These are phyloP conservation scores for Chauna torquata DNA, from an alignment of 2,113 vertebrate species.

Conservation along the genomic window DNA sequence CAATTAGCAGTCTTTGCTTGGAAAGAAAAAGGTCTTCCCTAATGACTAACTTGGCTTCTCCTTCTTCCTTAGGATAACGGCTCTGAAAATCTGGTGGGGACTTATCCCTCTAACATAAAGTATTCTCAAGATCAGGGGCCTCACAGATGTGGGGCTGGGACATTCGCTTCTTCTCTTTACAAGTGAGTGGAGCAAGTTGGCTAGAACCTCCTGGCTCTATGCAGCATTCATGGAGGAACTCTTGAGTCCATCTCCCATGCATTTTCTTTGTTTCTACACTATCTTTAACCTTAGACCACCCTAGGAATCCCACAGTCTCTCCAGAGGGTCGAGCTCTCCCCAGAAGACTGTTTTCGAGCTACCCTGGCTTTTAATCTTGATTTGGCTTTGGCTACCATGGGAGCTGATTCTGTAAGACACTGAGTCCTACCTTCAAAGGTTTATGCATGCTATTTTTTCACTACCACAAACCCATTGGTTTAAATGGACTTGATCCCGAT, in stretches of 20 bases:
- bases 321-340: background rate
- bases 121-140: background rate
- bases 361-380: background rate
- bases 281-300: background rate
- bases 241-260: background rate
- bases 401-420: background rate
- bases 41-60: background rate
- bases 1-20: background rate
- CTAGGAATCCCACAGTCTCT: background rate
- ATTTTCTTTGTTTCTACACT: background rate
- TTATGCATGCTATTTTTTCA: background rate
- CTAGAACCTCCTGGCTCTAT: background rate
- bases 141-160: background rate
- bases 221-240: background rate
- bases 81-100: background rate
- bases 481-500: rapidly evolving
- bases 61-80: background rate
- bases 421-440: background rate
- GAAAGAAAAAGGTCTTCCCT: background rate
- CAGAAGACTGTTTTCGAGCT: background rate
- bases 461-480: background rate
- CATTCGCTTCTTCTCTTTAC: background rate
- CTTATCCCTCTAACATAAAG: background rate
- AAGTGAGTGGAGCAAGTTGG: background rate
- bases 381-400: background rate